Evolutionary conservation across 2,797 vertebrate species (phyloP), one percentile per base, ranked within the genome.

Genomic region (Crocidura indochinensis): DNA sequence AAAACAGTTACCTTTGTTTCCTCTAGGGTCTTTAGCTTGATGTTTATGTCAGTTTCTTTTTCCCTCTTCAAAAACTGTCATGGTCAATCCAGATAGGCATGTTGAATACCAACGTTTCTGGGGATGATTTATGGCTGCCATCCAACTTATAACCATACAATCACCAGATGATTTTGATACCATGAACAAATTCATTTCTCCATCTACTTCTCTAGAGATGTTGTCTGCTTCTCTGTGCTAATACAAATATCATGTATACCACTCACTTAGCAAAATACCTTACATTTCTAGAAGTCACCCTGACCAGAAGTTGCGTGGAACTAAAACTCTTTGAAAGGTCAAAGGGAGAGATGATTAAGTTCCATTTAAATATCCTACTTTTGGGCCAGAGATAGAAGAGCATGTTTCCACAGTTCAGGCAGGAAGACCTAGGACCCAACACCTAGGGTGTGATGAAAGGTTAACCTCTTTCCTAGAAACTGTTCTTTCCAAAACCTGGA

Each of bases 11-110:
- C 15, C 87, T 76, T 78, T 11, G 47, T 56, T 68, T 91, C 56
- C 56, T 60, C 56, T 60, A 67, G 27, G 12, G 10, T 38, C 38
- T 72, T 31, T 75, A 27, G 10, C 49, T 67, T 75, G 31, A 6
- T 85, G 44, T 84, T 82, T 20, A 51, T 67, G 84, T 0, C 24
- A n/a, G 26, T 31, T 87, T 94, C 72, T 51, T 69, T 89, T 14
- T 77, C 77, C 1, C 4, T 81, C 12, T 89, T 90, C 38, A 24
- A 56, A 78, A 84, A 38, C 44, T 81, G 64, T 79, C 19, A 27
- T 26, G 10, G 24, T 27, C 64, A 27, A 56, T 53, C 73, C 69
- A 76, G 81, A 85, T 20, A 76, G 22, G 15, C 19, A 0, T 67
- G 46, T 9, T 83, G 78, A 90, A 7, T 62, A 76, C 64, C 53